Percentiles rank a stretch among this genome's conserved stretches.
Conservation (phyloP, 35 echinoderm and acorn worm genomes). For the Amphiura filiformis region DNA sequence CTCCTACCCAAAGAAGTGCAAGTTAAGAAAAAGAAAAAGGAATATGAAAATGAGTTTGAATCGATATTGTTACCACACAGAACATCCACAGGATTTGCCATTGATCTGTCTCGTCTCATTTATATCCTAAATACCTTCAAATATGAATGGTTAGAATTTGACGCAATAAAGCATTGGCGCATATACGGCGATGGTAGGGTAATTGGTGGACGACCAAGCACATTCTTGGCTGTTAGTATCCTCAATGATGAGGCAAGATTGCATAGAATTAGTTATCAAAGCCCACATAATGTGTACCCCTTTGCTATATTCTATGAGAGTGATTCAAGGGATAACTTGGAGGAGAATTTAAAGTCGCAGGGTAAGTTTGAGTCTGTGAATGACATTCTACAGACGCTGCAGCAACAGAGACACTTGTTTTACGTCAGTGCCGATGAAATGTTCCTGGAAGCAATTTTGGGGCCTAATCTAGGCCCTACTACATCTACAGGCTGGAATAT, state of each 20-base stretch:
- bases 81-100: slow-evolving; percentile 29
- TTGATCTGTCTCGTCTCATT: slow-evolving; percentile 20
- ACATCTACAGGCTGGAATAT: slow-evolving; percentile 65
- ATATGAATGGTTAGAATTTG: slow-evolving; percentile 36
- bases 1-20: neutral
- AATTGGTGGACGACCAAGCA: slow-evolving; percentile 54
- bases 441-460: slow-evolving; percentile 66
- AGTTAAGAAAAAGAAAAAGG: neutral
- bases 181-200: slow-evolving; percentile 64
- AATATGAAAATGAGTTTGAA: slow-evolving; percentile 26
- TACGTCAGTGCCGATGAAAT: slow-evolving; percentile 76
- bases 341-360: slow-evolving; percentile 36
- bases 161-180: neutral
- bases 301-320: slow-evolving; percentile 72
- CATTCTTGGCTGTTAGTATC: slow-evolving; percentile 35
- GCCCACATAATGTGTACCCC: slow-evolving; percentile 44
- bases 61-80: slow-evolving; percentile 20
- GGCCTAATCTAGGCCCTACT: slow-evolving; percentile 46
- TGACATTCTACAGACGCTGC: neutral
- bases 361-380: neutral
- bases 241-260: slow-evolving; percentile 36
- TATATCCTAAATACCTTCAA: slow-evolving; percentile 29
- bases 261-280: slow-evolving; percentile 28
- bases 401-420: slow-evolving; percentile 15
- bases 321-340: slow-evolving; percentile 73